Evolutionary conservation across 2,113 vertebrate genomes (phyloP).

Genomic region (Onychorhynchus coronatus): DNA sequence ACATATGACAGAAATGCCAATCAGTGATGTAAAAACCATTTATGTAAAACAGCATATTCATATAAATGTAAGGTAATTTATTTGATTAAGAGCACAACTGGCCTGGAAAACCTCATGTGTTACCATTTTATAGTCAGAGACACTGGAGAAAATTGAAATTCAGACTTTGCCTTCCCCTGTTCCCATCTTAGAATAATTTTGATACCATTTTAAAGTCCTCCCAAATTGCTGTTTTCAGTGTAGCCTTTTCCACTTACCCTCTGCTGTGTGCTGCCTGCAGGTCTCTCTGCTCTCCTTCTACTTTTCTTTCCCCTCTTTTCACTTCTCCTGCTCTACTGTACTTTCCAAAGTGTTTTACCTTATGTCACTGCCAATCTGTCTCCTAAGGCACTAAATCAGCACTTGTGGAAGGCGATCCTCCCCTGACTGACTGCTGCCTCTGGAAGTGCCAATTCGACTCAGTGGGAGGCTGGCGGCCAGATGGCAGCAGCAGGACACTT

Average conservation of each 20-base stretch:
- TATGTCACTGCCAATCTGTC: neutral
- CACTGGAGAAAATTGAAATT: neutral
- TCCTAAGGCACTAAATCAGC: neutral
- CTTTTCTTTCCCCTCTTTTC: neutral
- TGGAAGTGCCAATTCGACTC: neutral
- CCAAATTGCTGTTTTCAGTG: neutral
- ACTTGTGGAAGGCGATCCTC: neutral
- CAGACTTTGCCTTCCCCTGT: neutral
- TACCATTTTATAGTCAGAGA: neutral
- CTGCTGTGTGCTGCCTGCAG: neutral
- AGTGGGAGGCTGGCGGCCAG: neutral
- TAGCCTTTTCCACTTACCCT: neutral
- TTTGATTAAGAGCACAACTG: neutral
- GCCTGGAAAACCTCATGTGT: neutral
- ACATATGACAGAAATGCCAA: neutral
- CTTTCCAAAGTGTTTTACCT: neutral
- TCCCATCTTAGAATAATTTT: neutral
- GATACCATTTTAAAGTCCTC: neutral
- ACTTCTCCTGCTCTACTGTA: neutral
- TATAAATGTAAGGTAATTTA: neutral
- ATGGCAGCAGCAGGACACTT: constrained; percentile 37
- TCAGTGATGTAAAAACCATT: neutral
- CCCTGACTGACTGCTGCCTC: neutral
- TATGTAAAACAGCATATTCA: neutral
- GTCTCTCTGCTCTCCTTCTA: neutral